These are phyloP conservation scores for Coelopa pilipes DNA, from an alignment of 2,888 invertebrate genomes.

Conservation along the genomic window DNA sequence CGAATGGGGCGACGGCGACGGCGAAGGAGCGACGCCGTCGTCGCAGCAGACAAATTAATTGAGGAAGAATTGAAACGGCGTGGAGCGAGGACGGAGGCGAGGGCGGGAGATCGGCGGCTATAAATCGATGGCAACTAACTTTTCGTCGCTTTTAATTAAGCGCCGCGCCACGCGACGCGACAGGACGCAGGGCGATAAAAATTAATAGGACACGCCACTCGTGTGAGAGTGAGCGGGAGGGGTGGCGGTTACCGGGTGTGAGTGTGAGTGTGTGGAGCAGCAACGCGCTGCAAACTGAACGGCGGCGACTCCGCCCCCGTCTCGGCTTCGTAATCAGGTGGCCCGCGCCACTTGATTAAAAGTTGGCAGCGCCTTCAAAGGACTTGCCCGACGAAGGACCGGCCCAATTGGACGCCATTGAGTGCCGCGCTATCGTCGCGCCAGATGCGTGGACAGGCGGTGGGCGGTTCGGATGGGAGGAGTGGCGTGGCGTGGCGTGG, in stretches of 20 bases:
- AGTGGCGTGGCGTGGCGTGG: no score
- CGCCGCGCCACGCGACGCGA: constrained; percentile 55
- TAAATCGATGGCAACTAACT: constrained; percentile 30
- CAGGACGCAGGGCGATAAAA: constrained; percentile 39
- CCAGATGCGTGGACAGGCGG: no score
- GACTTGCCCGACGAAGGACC: no score
- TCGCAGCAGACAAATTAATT: constrained; percentile 33
- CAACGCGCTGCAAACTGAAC: background rate
- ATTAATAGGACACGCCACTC: constrained; percentile 40
- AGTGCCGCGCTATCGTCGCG: no score
- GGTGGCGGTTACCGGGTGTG: background rate
- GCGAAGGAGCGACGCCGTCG: background rate
- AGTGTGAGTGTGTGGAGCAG: background rate
- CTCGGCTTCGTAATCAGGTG: no score
- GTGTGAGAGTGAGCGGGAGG: background rate
- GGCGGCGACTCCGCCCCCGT: background rate
- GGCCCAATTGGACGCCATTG: no score
- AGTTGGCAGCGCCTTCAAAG: no score
- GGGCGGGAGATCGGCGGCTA: constrained; percentile 37
- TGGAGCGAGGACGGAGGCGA: background rate
- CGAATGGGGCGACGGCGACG: background rate
- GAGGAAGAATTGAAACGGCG: constrained; percentile 17
- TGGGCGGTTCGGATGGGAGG: no score
- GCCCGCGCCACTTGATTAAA: no score
- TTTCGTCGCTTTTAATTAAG: constrained; percentile 58